Percentiles rank a stretch among this genome's conserved stretches.
These are phyloP conservation scores for Agrotis exclamationis DNA, from an alignment of 2,888 invertebrate species.

Conservation along the genomic window DNA sequence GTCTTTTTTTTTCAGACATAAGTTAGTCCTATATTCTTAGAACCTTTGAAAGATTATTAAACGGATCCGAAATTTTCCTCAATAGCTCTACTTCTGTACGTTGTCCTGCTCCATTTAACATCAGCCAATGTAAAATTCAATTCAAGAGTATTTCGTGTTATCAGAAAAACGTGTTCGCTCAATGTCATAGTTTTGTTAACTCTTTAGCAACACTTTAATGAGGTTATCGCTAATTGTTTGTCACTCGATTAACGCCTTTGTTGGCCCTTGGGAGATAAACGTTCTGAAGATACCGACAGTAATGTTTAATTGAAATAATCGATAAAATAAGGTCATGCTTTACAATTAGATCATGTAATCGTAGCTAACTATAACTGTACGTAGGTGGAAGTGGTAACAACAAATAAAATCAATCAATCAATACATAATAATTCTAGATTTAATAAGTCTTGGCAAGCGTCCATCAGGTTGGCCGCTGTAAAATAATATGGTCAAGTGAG, in stretches of 20 bases:
- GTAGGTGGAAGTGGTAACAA: too few species aligned
- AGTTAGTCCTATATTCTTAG: neutral
- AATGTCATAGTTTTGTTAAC: constrained; percentile 56
- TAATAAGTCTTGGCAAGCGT: too few species aligned
- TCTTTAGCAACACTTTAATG: constrained; percentile 72
- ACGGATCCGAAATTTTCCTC: neutral
- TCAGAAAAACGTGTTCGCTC: constrained; percentile 31
- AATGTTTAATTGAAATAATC: constrained; percentile 26
- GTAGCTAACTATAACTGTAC: neutral
- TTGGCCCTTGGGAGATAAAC: constrained; percentile 64
- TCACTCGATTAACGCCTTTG: constrained; percentile 69
- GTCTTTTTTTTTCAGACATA: neutral
- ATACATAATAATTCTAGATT: too few species aligned
- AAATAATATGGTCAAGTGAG: too few species aligned
- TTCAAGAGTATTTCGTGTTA: constrained; percentile 16
- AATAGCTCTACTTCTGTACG: too few species aligned
- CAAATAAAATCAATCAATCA: too few species aligned
- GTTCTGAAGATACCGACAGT: constrained; percentile 29
- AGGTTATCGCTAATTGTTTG: constrained; percentile 78
- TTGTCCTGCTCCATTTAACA: neutral
- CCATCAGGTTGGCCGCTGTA: too few species aligned
- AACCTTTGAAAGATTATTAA: neutral
- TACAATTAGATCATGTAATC: neutral
- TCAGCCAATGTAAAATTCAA: neutral
- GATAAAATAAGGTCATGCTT: neutral